Base-by-base conservation (phyloP, 2,113 vertebrate genomes). In the Eidolon helvum region DNA sequence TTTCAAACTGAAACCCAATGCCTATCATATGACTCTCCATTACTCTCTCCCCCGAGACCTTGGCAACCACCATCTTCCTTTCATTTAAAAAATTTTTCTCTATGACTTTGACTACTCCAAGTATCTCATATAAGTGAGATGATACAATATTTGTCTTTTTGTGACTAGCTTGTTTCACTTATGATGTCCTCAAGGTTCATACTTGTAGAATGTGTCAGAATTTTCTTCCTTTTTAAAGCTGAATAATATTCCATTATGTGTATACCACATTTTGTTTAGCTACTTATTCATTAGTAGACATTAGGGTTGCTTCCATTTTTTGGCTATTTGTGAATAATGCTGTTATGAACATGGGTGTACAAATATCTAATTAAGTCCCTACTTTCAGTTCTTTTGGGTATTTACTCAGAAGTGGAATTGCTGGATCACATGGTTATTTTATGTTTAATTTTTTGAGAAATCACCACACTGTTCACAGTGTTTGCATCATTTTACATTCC, bases 401-500 rank as follows among this genome's bases (percentile, higher is more conserved):
- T 68, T n/a, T 45, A 83, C 10, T 19, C 4, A 72, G 55, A 96
- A 93, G 30, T 48, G 15, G 55, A 82, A 87, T 86, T 82, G 43
- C 5, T 89, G 75, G 43, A 82, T 94, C 69, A 71, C 33, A n/a
- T 92, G 71, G 28, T 91, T 82, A 71, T 75, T 65, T 30, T 55
- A 9, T 80, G 33, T 90, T 91, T 85, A 69, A 59, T 53, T 90
- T 86, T 63, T 92, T 90, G 63, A 92, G 72, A 50, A 80, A 59
- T 35, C 38, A 16, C 55, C 11, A 75, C 77, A 87, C 26, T 83
- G 1, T 55, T 96, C 68, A 78, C 5, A 91, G 55, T 38, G 19
- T 65, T 94, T 88, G 5, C 7, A 61, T 19, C 30, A 61, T 55
- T 95, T 87, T 91, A 43, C 53, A 69, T 96, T 95, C 65, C 65